A percentile compares a stretch with the other conserved stretches of the same genome.
Evolutionary conservation across 2,888 invertebrate species (phyloP).

Genomic region (Drosophila cognata): DNA sequence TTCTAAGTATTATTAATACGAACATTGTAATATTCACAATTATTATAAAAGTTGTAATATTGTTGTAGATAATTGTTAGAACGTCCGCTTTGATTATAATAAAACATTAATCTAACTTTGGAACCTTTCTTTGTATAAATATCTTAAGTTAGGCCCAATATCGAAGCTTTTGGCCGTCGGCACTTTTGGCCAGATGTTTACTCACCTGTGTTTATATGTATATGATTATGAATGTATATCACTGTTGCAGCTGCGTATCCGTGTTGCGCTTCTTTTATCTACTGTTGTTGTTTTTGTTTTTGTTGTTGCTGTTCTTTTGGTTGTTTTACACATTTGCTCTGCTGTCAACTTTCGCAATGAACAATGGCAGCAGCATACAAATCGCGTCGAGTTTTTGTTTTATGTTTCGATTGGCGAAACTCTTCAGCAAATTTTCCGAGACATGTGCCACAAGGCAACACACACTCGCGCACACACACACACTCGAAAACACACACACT

Average conservation of each 20-base stretch:
- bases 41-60: neutral
- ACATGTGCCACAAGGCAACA: slow-evolving; percentile 25
- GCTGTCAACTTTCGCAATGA: slow-evolving; percentile 7
- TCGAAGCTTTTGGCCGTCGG: slow-evolving; percentile 50
- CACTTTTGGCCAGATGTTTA: slow-evolving; percentile 5
- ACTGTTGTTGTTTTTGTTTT: slow-evolving; percentile 6
- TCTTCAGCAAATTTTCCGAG: slow-evolving; percentile 27
- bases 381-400: slow-evolving; percentile 13
- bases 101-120: neutral
- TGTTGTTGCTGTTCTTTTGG: slow-evolving; percentile 7
- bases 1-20: neutral
- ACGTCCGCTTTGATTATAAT: neutral
- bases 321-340: slow-evolving; percentile 47
- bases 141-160: neutral
- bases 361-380: neutral
- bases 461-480: slow-evolving; percentile 5
- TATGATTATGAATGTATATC: slow-evolving; percentile 32
- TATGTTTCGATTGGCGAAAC: slow-evolving; percentile 23
- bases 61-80: neutral
- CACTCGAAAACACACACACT: slow-evolving; percentile 5
- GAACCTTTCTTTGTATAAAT: neutral
- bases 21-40: neutral
- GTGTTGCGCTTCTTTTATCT: slow-evolving; percentile 38
- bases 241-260: slow-evolving; percentile 52
- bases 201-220: slow-evolving; percentile 56